Evolutionary conservation across 1,140 invertebrate genomes (phyloP).

Genomic region (Oncopodura yosiiana): DNA sequence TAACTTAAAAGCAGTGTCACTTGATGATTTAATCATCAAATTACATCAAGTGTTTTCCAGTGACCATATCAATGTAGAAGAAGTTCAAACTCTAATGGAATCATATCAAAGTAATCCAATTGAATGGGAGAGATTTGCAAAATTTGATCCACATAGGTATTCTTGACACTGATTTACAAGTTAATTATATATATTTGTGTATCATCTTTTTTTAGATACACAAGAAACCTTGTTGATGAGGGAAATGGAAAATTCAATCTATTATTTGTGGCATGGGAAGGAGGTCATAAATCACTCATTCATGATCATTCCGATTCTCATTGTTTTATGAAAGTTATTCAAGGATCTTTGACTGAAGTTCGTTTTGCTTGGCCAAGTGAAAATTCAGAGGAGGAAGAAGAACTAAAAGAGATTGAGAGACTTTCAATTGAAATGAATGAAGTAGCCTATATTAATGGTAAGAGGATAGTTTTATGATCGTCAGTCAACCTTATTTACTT

Average conservation of each 20-base stretch:
- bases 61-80: constrained; percentile 74
- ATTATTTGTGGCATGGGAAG: constrained; percentile 92
- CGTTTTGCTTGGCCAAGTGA: constrained; percentile 62
- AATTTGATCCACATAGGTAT: constrained; percentile 83
- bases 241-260: constrained; percentile 96
- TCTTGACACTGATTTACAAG: not conserved
- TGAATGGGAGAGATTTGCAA: constrained; percentile 90
- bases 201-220: constrained; percentile 62
- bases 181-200: not conserved
- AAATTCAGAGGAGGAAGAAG: constrained; percentile 39
- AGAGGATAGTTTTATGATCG: no score
- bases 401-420: constrained; percentile 51
- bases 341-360: constrained; percentile 51
- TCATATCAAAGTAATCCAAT: constrained; percentile 73
- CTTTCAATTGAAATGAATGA: constrained; percentile 57
- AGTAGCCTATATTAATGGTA: constrained; percentile 92
- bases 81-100: constrained; percentile 70
- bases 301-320: constrained; percentile 92
- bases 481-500: not conserved
- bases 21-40: constrained; percentile 62
- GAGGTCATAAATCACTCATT: constrained; percentile 86
- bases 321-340: constrained; percentile 83
- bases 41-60: constrained; percentile 63
- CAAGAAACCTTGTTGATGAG: constrained; percentile 80
- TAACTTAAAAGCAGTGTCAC: no score